Base-by-base conservation (phyloP, 2,113 vertebrate genomes). In the Gnathonemus echidnorhynchus region DNA sequence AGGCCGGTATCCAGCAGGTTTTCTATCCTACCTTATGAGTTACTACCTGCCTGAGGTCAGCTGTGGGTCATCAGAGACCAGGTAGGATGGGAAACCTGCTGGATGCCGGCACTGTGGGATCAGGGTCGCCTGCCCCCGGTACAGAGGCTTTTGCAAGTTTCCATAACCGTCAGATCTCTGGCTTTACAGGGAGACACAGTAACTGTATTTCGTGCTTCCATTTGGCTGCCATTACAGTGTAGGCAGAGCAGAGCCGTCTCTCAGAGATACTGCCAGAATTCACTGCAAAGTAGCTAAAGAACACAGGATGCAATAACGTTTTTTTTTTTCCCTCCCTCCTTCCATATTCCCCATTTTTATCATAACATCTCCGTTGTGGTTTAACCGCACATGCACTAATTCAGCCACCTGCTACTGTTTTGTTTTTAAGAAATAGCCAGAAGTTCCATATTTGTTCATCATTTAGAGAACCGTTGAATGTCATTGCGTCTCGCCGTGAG, bases 261-360 rank as follows among this genome's bases (percentile, higher is more conserved):
- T 27, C 66, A 58, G 88, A 86, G 62, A 87, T 24, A 48, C 50
- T 89, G 84, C 80, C 90, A 90, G 84, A 90, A 74, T 48, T 11
- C 45, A 77, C 49, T 80, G 77, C 50, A 7, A 52, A 89, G 88
- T 52, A 39, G 88, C 70, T 89, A 52, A 31, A n/a, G 88, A 80
- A 39, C 62, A 89, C 15, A 80, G 27, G 52, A 89, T 46, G 50
- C 77, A 89, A 85, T 89, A 84, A 58, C 10, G 10, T 66, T 10
- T 11, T 66, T 27, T 10, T 88, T 8, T 5, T 5, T 2, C 0
- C 3, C 5, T n/a, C 31, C 39, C 35, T 46, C 21, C 50, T 39
- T 42, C 15, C 7, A 49, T 27, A 45, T 85, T 27, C 52, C 24
- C 21, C 53, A 35, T 89, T 84, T 80, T 8, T 49, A 19, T 89